phyloP scores from a whole-genome alignment of 2,113 vertebrate genomes.

The Scolopax mira region DNA sequence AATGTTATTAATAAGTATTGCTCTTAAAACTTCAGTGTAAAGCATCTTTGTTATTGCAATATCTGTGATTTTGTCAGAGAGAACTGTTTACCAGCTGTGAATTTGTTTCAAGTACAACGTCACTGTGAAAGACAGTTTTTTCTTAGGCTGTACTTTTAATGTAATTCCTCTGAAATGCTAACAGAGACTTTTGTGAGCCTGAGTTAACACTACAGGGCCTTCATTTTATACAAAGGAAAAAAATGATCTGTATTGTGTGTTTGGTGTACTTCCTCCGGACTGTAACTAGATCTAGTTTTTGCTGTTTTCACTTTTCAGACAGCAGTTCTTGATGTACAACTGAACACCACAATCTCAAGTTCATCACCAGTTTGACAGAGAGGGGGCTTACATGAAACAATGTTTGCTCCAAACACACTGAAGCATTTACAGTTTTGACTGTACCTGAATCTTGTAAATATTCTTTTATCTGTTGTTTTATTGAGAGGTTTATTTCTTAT shows the following conservation, averaged over 20 bases:
- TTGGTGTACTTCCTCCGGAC: neutral
- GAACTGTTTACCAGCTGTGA: neutral
- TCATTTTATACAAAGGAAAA: neutral
- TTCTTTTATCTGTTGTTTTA: neutral
- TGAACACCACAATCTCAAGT: neutral
- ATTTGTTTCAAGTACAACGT: neutral
- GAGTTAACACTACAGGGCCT: neutral
- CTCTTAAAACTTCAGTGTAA: neutral
- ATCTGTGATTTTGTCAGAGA: neutral
- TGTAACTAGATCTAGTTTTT: neutral
- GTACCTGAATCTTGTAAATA: neutral
- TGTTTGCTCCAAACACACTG: neutral
- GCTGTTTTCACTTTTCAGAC: slow-evolving; percentile 9
- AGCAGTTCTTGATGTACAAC: neutral
- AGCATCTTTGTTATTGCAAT: accelerated
- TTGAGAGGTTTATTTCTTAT: neutral
- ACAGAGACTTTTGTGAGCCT: neutral
- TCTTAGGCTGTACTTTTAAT: neutral
- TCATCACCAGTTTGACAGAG: neutral
- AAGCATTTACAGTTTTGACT: neutral
- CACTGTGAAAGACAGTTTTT: neutral
- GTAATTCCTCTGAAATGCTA: neutral
- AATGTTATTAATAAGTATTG: neutral
- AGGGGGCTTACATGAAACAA: neutral
- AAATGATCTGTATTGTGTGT: neutral